These are phyloP conservation scores for Solea senegalensis DNA, from an alignment of 2,113 vertebrate species.

Conservation along the genomic window DNA sequence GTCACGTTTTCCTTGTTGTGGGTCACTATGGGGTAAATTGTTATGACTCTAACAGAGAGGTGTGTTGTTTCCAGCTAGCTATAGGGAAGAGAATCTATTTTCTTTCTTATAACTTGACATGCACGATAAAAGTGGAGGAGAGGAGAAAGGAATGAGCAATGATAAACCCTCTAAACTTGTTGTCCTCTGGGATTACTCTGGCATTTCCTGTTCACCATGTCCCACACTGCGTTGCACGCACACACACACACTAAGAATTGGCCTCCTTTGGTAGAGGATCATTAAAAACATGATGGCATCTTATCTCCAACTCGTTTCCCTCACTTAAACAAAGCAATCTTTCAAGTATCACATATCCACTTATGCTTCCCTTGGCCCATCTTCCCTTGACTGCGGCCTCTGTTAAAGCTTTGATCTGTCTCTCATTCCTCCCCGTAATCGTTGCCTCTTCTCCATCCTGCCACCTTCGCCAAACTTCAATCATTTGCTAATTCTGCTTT, in stretches of 20 bases:
- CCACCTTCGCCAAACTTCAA: constrained; percentile 4
- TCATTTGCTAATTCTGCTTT: constrained; percentile 1
- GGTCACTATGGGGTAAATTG: constrained; percentile 46
- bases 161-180: constrained; percentile 49
- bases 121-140: neutral
- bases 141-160: constrained; percentile 1
- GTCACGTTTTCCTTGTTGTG: constrained; percentile 22
- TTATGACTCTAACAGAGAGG: constrained; percentile 23
- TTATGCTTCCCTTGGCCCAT: constrained; percentile 20
- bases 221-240: constrained; percentile 40
- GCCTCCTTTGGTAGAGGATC: constrained; percentile 25
- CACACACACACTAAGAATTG: constrained; percentile 14
- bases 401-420: constrained; percentile 28
- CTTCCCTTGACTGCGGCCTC: constrained; percentile 7
- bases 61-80: neutral
- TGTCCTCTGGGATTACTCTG: constrained; percentile 56
- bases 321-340: constrained; percentile 47
- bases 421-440: constrained; percentile 29
- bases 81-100: neutral
- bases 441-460: constrained; percentile 5
- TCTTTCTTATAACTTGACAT: constrained; percentile 1
- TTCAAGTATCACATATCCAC: constrained; percentile 42
- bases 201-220: constrained; percentile 73
- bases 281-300: constrained; percentile 52
- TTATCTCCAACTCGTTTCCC: constrained; percentile 61